A percentile compares a stretch with the other conserved stretches of the same genome.
These are phyloP conservation scores for Fabriciana adippe DNA, from an alignment of 2,888 invertebrate genomes.

Conservation along the genomic window DNA sequence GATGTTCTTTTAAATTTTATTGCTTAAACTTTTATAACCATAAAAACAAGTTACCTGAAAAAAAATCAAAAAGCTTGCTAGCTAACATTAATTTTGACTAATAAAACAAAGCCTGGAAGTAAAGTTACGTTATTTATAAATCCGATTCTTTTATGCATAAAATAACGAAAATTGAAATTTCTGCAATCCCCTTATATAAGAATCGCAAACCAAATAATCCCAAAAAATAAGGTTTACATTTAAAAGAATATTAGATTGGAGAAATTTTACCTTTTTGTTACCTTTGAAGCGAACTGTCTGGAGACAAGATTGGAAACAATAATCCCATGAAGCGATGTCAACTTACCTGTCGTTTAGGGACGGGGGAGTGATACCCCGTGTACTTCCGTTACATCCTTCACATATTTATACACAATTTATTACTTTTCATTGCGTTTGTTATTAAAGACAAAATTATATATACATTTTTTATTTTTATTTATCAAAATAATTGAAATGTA, in stretches of 20 bases:
- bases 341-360: conserved; percentile 46
- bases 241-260: conserved; percentile 16
- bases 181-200: conserved; percentile 8
- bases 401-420: conserved; percentile 6
- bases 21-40: conserved; percentile 38
- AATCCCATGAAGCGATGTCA: conserved; percentile 48
- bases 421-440: not conserved
- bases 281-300: conserved; percentile 30
- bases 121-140: not conserved
- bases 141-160: conserved; percentile 5
- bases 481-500: not conserved
- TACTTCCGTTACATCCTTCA: not conserved
- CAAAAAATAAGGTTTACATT: conserved; percentile 11
- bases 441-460: not conserved
- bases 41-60: conserved; percentile 29
- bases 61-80: not conserved
- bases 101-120: too few species aligned
- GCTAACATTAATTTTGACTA: too few species aligned
- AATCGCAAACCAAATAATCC: conserved; percentile 15
- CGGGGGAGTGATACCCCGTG: conserved; percentile 1
- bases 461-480: too few species aligned
- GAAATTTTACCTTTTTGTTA: conserved; percentile 15
- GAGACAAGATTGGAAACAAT: conserved; percentile 48
- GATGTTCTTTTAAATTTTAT: conserved; percentile 54
- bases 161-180: conserved; percentile 7